Evolutionary conservation across 2,797 vertebrate species (phyloP), one percentile per base, ranked within the genome.

Genomic region (Urocyon cinereoargenteus): DNA sequence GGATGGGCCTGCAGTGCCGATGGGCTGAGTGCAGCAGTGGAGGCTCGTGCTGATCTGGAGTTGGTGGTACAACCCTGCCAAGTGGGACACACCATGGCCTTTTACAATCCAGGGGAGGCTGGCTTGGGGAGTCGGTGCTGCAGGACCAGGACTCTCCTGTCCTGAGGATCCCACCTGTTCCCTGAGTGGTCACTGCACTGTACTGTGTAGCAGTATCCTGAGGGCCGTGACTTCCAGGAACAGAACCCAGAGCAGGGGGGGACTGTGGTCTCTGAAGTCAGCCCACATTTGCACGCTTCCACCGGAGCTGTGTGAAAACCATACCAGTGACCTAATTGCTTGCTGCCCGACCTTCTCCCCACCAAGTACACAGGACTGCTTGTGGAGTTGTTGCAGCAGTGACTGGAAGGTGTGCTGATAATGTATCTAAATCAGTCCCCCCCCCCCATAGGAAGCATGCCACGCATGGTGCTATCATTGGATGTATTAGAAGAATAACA

Each of bases 91-190:
- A 18, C 10, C 3, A 18, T 53, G 34, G 12, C 86, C 36, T 77
- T 77, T 31, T 83, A n/a, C 31, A n/a, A n/a, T 45, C 59, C 70
- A 53, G n/a, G 26, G n/a, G 36, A 81, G 61, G 55, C 5, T 16
- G 22, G 36, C 13, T 73, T 31, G 64, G 55, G 55, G 55, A 85
- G 55, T 13, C n/a, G 31, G 8, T 21, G 24, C 19, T 49, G 21
- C 10, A 15, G 18, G 28, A n/a, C 18, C 5, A 31, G 15, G 13
- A 15, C 10, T 6, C 21, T 18, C 4, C 5, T 12, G 10, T 5
- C 36, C 15, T 72, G 49, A 12, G 3, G 28, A 31, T 55, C 16
- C 22, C 14, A 4, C 4, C 10, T 34, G 55, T 26, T 73, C 24
- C 4, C 14, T 31, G 28, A 28, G 6, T 16, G 15, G 14, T 16